Evolutionary conservation across 1,140 invertebrate species (phyloP).

Genomic region (Pseudomyrmex pallidus): DNA sequence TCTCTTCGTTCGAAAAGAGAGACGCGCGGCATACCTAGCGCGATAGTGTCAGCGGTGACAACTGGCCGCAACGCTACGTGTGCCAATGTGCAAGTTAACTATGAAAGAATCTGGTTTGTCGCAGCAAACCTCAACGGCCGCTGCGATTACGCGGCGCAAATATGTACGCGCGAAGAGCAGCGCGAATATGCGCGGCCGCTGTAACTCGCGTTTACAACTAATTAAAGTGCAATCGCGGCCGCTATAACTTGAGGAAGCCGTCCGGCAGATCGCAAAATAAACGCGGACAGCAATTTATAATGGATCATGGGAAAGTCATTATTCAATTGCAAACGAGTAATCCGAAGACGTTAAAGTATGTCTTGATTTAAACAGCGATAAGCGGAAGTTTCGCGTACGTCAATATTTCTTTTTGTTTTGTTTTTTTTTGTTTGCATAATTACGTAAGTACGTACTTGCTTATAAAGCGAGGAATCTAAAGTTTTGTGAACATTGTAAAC

Average conservation of each 20-base stretch:
- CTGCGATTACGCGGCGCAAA: constrained; percentile 24
- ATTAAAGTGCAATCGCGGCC: constrained; percentile 33
- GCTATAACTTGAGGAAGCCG: not conserved
- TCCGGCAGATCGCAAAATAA: constrained; percentile 20
- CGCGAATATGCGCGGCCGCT: constrained; percentile 21
- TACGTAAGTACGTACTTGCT: not conserved
- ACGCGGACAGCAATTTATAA: constrained; percentile 7
- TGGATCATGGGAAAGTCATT: not conserved
- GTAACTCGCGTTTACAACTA: constrained; percentile 33
- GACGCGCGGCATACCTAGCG: constrained; percentile 5
- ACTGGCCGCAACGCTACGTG: not conserved
- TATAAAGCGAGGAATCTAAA: not conserved
- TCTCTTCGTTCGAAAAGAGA: constrained; percentile 6
- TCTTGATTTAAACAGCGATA: not conserved
- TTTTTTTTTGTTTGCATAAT: constrained; percentile 17
- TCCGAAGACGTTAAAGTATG: not conserved
- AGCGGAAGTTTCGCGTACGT: not conserved
- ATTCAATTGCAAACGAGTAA: constrained; percentile 19
- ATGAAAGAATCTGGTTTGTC: constrained; percentile 62
- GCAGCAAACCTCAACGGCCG: constrained; percentile 43
- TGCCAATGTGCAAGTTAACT: constrained; percentile 23
- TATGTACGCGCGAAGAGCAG: constrained; percentile 6
- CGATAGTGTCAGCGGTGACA: constrained; percentile 59
- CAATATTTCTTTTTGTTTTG: not conserved
- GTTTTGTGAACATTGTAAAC: too few relatives aligned